Percentiles rank a stretch among this genome's conserved stretches.
Evolutionary conservation across 2,113 vertebrate species (phyloP).

Genomic region (Asarcornis scutulata): DNA sequence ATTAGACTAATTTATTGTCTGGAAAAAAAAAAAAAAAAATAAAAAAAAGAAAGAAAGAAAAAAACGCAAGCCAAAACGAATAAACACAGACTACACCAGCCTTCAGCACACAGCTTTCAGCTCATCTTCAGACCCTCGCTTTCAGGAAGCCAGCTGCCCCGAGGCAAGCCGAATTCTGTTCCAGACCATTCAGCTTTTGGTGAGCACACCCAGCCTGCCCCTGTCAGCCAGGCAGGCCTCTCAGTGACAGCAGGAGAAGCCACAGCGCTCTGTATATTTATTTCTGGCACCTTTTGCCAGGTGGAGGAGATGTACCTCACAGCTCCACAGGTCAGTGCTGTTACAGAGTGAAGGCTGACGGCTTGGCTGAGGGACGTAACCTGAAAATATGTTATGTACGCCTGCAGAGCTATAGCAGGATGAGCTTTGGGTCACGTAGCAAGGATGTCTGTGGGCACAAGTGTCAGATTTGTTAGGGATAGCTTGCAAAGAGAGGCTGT

Average conservation of each 20-base stretch:
- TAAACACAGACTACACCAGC: neutral
- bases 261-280: neutral
- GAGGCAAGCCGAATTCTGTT: neutral
- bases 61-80: too few species aligned
- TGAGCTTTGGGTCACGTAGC: accelerated
- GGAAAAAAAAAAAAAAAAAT: neutral
- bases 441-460: accelerated
- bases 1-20: neutral
- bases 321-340: neutral
- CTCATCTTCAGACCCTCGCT: neutral
- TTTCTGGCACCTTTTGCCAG: neutral
- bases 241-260: neutral
- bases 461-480: accelerated
- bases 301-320: neutral
- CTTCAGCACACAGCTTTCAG: neutral
- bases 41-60: neutral
- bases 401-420: accelerated
- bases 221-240: neutral
- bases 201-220: neutral
- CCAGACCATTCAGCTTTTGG: neutral
- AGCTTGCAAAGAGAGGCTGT: neutral
- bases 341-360: neutral
- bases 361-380: neutral
- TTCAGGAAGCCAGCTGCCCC: neutral
- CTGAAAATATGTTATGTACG: neutral